phyloP scores from a whole-genome alignment of 2,113 vertebrate genomes.

The Lamprotornis superbus region DNA sequence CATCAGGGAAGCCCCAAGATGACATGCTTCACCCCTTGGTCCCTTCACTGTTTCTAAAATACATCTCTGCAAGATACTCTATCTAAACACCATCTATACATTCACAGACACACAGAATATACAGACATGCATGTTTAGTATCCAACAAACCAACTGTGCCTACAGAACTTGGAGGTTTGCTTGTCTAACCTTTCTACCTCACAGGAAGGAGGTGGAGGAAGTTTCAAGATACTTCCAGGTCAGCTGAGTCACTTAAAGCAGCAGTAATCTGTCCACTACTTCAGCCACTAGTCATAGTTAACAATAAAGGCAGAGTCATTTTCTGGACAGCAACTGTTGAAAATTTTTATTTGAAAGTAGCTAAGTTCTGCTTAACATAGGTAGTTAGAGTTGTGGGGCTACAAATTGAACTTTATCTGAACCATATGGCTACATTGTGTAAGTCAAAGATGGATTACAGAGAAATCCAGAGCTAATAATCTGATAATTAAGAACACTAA shows the following conservation, averaged over 20 bases:
- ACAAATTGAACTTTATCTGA: not conserved
- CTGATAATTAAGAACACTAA: not conserved
- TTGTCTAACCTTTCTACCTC: not conserved
- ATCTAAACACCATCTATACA: not conserved
- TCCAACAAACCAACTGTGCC: not conserved
- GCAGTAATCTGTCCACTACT: not conserved
- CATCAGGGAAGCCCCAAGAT: not conserved
- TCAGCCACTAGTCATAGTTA: not conserved
- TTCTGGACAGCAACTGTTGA: not conserved
- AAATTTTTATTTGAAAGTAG: not conserved
- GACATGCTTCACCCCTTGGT: not conserved
- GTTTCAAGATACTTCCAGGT: not conserved
- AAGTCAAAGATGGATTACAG: not conserved
- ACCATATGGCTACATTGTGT: not conserved
- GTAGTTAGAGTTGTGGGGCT: not conserved
- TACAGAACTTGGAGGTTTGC: not conserved
- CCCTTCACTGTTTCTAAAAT: not conserved
- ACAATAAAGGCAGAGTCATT: not conserved
- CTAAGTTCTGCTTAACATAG: not conserved
- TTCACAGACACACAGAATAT: not conserved
- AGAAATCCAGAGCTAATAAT: not conserved
- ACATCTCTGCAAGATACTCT: not conserved
- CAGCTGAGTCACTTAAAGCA: not conserved
- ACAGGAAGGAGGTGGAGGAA: not conserved
- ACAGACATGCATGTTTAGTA: not conserved